Evolutionary conservation across 2,888 invertebrate species (phyloP).

Genomic region (Drosophila mettleri): DNA sequence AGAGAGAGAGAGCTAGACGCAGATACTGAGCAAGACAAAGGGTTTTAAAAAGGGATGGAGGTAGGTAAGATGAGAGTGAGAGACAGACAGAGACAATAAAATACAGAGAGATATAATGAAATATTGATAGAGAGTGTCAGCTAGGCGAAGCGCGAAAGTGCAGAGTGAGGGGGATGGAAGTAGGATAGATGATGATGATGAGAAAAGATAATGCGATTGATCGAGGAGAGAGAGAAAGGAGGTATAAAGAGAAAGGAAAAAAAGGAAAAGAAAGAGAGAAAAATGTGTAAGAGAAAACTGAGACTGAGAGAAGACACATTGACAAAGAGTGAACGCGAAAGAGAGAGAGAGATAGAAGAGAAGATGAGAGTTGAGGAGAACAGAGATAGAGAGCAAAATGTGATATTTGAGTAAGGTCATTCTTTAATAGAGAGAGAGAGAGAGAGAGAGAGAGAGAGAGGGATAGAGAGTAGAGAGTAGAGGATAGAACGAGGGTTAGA

Average conservation of each 20-base stretch:
- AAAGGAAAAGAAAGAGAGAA: background rate
- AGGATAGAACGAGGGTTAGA: background rate
- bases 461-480: background rate
- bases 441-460: background rate
- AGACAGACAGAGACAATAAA: background rate
- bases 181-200: too few species aligned
- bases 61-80: too few species aligned
- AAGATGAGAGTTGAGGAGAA: background rate
- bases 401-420: too few species aligned
- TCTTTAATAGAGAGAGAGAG: background rate
- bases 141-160: too few species aligned
- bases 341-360: background rate
- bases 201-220: too few species aligned
- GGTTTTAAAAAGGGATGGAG: too few species aligned
- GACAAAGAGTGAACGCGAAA: background rate
- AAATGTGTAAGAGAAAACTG: background rate
- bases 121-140: too few species aligned
- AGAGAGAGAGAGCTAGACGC: background rate
- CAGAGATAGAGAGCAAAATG: background rate
- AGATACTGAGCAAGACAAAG: too few species aligned
- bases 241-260: background rate
- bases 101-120: too few species aligned
- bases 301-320: too few species aligned
- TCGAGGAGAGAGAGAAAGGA: too few species aligned
- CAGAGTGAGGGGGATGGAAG: too few species aligned